Evolutionary conservation across 2,888 invertebrate genomes (phyloP).

Genomic region (Drosophila tripunctata): DNA sequence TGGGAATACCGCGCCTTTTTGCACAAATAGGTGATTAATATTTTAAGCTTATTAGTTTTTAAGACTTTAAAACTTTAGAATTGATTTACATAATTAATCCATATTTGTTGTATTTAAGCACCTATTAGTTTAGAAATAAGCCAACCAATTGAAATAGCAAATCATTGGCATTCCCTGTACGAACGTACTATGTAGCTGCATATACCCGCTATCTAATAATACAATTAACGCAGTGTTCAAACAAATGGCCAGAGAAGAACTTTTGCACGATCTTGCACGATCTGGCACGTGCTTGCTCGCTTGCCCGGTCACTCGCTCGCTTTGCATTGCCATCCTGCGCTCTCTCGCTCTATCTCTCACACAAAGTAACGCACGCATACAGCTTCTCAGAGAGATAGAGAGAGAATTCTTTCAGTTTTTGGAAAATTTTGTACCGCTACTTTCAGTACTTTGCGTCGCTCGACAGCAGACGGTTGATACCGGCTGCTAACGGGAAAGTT

Average conservation of each 20-base stretch:
- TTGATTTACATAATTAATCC: too few relatives aligned
- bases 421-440: conserved; percentile 42
- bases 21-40: too few relatives aligned
- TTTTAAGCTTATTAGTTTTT: too few relatives aligned
- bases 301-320: neutral
- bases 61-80: too few relatives aligned
- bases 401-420: conserved; percentile 30
- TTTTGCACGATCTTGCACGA: conserved; percentile 55
- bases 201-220: neutral
- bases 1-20: too few relatives aligned
- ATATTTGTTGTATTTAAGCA: too few relatives aligned
- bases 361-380: conserved; percentile 30
- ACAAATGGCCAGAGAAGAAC: conserved; percentile 11
- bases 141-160: too few relatives aligned
- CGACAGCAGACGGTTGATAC: conserved; percentile 52
- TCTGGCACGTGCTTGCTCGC: conserved; percentile 53
- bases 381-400: conserved; percentile 36
- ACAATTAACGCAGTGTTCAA: neutral
- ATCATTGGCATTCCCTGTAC: too few relatives aligned
- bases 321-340: neutral
- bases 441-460: conserved; percentile 57
- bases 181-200: too few relatives aligned
- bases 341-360: conserved; percentile 1
- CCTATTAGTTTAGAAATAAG: too few relatives aligned
- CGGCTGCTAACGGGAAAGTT: conserved; percentile 29